These are phyloP conservation scores for Pantherophis guttatus DNA, from an alignment of 2,113 vertebrate species.

Conservation along the genomic window DNA sequence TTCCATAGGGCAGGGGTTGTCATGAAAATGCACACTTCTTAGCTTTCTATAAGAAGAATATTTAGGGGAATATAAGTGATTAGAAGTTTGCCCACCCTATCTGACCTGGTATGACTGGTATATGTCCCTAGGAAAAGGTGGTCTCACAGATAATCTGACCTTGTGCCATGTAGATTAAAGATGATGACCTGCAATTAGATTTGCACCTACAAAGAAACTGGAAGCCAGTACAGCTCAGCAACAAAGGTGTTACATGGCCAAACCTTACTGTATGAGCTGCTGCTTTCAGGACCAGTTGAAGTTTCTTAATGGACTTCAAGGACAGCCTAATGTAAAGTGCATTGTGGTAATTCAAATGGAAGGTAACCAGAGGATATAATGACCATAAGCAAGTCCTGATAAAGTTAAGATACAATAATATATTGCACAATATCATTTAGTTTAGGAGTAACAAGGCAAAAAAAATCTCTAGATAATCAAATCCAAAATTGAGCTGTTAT, in stretches of 20 bases:
- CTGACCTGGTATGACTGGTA: neutral
- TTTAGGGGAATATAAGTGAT: neutral
- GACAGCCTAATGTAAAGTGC: neutral
- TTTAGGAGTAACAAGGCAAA: neutral
- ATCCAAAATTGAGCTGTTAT: neutral
- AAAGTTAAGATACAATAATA: neutral
- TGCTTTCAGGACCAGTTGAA: neutral
- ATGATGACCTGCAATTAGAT: neutral
- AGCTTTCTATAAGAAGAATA: neutral
- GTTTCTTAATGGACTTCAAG: neutral
- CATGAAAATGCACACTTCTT: neutral
- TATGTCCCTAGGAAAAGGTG: neutral
- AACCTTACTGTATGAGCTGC: neutral
- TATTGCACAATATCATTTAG: neutral
- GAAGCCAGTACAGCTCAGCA: neutral
- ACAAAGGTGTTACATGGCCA: neutral
- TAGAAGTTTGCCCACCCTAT: neutral
- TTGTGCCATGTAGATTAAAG: neutral
- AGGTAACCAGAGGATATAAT: neutral
- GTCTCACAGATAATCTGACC: neutral
- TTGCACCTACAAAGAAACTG: neutral
- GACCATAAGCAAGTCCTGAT: neutral
- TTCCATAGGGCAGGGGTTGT: neutral
- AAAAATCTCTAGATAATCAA: conserved; percentile 10
- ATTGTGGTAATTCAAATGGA: neutral